Evolutionary conservation across 2,113 vertebrate species (phyloP).

Genomic region (Saguinus midas): DNA sequence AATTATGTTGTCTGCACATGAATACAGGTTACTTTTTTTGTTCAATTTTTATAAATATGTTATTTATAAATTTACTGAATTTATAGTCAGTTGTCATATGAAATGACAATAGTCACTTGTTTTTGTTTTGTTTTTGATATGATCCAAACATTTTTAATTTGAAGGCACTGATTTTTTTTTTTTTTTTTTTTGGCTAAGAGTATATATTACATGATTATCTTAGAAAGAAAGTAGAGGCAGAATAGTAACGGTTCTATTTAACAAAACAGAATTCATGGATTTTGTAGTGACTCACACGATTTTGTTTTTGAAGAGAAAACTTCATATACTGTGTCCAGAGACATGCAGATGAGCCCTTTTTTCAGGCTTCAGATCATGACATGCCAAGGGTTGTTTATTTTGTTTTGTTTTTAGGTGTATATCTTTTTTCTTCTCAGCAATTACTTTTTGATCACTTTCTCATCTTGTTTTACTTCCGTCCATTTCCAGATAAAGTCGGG

Average conservation of each 20-base stretch:
- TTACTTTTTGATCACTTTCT: background rate
- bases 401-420: background rate
- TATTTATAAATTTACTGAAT: slow-evolving; percentile 75
- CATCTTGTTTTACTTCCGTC: background rate
- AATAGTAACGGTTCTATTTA: background rate
- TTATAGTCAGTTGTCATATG: slow-evolving; percentile 56
- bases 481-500: background rate
- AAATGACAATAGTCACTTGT: slow-evolving; percentile 61
- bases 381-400: background rate
- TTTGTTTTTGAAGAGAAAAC: slow-evolving; percentile 53
- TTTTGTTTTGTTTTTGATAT: too few relatives aligned
- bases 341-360: background rate
- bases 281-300: background rate
- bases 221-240: background rate
- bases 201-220: background rate
- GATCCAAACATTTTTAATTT: slow-evolving; percentile 35
- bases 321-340: slow-evolving; percentile 13
- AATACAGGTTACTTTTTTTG: background rate
- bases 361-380: background rate
- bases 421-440: slow-evolving; percentile 3
- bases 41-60: background rate
- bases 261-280: background rate
- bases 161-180: slow-evolving; percentile 15
- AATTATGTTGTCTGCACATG: background rate
- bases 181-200: background rate